phyloP scores from a whole-genome alignment of 2,888 invertebrate species.

The Cheiracanthium punctorium region DNA sequence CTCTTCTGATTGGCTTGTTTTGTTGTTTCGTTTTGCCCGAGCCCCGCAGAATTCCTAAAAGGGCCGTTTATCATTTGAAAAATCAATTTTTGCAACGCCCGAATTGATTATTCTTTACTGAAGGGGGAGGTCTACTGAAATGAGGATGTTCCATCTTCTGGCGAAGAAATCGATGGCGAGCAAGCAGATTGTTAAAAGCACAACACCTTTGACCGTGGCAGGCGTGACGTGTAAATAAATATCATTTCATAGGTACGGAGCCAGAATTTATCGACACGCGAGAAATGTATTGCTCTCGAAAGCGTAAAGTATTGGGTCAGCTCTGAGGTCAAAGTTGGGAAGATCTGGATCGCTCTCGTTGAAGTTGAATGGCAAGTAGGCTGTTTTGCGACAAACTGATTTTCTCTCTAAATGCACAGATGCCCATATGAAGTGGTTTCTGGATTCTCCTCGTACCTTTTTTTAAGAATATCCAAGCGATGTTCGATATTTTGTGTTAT shows the following conservation, averaged over 20 bases:
- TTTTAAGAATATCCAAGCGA: too few species aligned
- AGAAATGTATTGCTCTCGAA: too few species aligned
- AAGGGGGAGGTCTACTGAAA: conserved; percentile 1
- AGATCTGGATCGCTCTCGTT: too few species aligned
- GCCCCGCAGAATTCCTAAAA: neutral
- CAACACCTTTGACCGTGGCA: neutral
- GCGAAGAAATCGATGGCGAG: neutral
- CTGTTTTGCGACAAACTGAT: too few species aligned
- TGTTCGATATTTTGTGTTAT: too few species aligned
- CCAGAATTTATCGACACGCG: too few species aligned
- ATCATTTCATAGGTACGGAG: neutral
- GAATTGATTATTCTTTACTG: conserved; percentile 10
- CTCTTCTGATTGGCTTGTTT: conserved; percentile 2
- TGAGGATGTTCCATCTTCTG: neutral
- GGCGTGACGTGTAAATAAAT: conserved; percentile 1
- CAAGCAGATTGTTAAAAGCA: neutral
- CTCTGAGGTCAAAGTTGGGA: too few species aligned
- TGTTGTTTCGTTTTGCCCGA: neutral
- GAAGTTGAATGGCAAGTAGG: too few species aligned
- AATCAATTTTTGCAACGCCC: conserved; percentile 15
- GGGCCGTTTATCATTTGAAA: conserved; percentile 15
- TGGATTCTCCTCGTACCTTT: too few species aligned
- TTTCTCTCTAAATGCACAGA: too few species aligned
- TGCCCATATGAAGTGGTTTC: too few species aligned
- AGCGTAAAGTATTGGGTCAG: too few species aligned